Evolutionary conservation across 2,113 vertebrate genomes (phyloP).

Genomic region (Oxygymnocypris stewartii): DNA sequence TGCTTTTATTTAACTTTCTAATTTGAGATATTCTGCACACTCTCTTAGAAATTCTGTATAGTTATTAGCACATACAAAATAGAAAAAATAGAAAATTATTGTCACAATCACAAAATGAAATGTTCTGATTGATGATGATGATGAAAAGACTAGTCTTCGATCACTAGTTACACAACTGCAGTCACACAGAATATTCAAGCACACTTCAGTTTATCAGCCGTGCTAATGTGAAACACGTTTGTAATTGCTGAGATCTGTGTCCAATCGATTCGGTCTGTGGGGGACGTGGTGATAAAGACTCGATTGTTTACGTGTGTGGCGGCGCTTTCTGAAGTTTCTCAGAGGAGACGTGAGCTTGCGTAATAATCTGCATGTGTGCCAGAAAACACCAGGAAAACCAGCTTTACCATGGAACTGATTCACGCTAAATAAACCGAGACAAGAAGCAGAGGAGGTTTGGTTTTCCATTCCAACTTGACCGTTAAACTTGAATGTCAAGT

Average conservation of each 20-base stretch:
- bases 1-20: too few species aligned
- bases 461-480: not conserved
- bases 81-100: too few species aligned
- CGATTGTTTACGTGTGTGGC: not conserved
- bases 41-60: too few species aligned
- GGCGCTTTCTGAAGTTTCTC: not conserved
- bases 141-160: not conserved
- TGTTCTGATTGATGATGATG: not conserved
- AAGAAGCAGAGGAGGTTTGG: too few species aligned
- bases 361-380: not conserved
- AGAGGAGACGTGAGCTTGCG: not conserved
- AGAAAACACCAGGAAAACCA: not conserved
- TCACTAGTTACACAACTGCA: not conserved
- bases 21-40: too few species aligned
- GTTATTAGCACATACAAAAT: too few species aligned
- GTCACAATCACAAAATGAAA: not conserved
- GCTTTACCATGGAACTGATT: not conserved
- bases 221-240: slow-evolving; percentile 1
- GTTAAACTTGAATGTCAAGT: not conserved
- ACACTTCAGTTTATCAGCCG: not conserved
- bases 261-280: not conserved
- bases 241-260: not conserved
- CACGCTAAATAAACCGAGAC: not conserved
- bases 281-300: not conserved
- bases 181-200: not conserved